Evolutionary conservation across 2,797 vertebrate genomes (phyloP).

Genomic region (Sebastes jordani): DNA sequence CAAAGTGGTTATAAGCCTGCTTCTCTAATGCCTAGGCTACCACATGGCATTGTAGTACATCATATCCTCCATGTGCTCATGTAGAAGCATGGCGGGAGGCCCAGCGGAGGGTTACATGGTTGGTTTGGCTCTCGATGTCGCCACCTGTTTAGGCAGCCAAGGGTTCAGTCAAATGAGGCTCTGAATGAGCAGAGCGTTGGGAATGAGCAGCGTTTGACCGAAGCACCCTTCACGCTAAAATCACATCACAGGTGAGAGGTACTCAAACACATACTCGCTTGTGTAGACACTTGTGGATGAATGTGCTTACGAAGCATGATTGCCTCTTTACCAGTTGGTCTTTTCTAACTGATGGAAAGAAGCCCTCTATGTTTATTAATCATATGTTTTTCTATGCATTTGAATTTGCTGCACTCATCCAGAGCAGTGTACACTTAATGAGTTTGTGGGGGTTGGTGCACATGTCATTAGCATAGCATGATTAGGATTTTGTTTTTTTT

Average conservation of each 20-base stretch:
- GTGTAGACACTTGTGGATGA: slow-evolving; percentile 53
- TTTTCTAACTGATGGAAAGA: slow-evolving; percentile 48
- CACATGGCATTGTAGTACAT: slow-evolving; percentile 18
- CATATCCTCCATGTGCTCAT: slow-evolving; percentile 37
- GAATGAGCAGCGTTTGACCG: slow-evolving; percentile 68
- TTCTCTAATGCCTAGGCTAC: slow-evolving; percentile 8
- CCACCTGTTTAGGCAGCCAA: slow-evolving; percentile 68
- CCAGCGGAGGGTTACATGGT: slow-evolving; percentile 49
- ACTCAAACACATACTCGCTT: slow-evolving; percentile 62
- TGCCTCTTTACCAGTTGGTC: slow-evolving; percentile 46
- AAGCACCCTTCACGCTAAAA: slow-evolving; percentile 77
- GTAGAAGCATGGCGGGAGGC: slow-evolving; percentile 26
- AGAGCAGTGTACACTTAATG: background rate
- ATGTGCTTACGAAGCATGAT: slow-evolving; percentile 53
- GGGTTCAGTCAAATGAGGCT: slow-evolving; percentile 69
- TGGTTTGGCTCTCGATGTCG: slow-evolving; percentile 57
- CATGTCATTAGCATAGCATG: background rate
- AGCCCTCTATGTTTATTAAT: slow-evolving; percentile 11
- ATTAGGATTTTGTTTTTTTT: background rate
- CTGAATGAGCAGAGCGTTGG: slow-evolving; percentile 47
- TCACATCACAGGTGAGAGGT: slow-evolving; percentile 72
- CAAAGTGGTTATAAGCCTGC: slow-evolving; percentile 4
- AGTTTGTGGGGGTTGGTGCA: background rate
- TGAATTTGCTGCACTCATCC: slow-evolving; percentile 1
- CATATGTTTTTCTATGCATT: background rate